phyloP scores from a whole-genome alignment of 1,140 invertebrate species.

The Acromyrmex charruanus region DNA sequence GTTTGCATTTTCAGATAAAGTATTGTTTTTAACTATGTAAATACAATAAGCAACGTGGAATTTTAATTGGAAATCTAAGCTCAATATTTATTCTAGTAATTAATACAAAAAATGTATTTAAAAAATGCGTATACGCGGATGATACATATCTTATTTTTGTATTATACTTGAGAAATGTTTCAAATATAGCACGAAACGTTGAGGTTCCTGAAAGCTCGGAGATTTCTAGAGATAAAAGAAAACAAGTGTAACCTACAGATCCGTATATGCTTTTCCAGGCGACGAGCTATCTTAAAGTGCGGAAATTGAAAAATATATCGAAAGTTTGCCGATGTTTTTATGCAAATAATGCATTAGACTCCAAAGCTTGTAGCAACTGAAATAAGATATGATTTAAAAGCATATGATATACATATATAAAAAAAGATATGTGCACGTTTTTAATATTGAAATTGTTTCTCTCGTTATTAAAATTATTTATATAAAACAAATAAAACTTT shows the following conservation, averaged over 20 bases:
- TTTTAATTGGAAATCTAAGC: background rate
- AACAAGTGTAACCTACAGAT: conserved; percentile 55
- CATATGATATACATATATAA: background rate
- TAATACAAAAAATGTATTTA: background rate
- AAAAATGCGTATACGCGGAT: background rate
- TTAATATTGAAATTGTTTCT: background rate
- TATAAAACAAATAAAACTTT: background rate
- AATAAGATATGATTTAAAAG: conserved; percentile 5
- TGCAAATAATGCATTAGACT: conserved; percentile 69
- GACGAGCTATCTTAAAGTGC: conserved; percentile 59
- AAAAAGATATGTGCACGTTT: background rate
- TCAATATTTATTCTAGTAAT: background rate
- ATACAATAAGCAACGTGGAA: background rate
- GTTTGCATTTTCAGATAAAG: background rate
- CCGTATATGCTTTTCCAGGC: conserved; percentile 23
- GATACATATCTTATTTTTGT: background rate
- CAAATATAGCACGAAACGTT: conserved; percentile 27
- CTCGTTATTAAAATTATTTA: background rate
- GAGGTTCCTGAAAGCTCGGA: conserved; percentile 23
- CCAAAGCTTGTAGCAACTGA: conserved; percentile 1
- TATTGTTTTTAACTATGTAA: background rate
- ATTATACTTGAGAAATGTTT: conserved; percentile 48
- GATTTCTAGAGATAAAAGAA: conserved; percentile 45
- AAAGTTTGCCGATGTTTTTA: conserved; percentile 74
- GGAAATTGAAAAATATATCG: conserved; percentile 75